Percentiles rank a stretch among this genome's conserved stretches.
These are phyloP conservation scores for Ormyrus nitidulus DNA, from an alignment of 2,888 invertebrate species.

Conservation along the genomic window DNA sequence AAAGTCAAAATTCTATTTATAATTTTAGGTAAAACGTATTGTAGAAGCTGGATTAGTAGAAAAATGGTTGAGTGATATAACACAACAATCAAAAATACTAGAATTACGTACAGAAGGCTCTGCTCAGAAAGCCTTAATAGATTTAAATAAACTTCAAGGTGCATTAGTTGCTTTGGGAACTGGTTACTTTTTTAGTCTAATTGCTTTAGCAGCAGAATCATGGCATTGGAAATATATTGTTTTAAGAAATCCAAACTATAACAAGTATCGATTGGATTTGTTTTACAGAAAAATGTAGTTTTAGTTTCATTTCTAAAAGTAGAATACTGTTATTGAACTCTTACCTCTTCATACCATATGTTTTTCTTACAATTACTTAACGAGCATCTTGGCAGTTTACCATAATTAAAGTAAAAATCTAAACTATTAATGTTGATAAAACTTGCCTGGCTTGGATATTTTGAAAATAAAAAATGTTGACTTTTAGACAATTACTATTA, in stretches of 20 bases:
- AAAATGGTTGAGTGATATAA: constrained; percentile 88
- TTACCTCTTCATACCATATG: neutral
- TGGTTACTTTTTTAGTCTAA: constrained; percentile 81
- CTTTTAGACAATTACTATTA: too few species aligned
- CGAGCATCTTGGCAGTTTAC: too few species aligned
- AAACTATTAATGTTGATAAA: too few species aligned
- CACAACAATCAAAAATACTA: constrained; percentile 79
- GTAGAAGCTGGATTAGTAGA: constrained; percentile 86
- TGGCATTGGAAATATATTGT: constrained; percentile 83
- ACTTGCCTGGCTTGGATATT: too few species aligned
- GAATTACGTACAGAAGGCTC: constrained; percentile 77
- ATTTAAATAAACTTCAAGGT: constrained; percentile 86
- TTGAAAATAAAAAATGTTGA: too few species aligned
- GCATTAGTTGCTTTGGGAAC: constrained; percentile 84
- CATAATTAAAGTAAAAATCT: too few species aligned
- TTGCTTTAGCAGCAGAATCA: constrained; percentile 80
- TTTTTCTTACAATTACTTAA: too few species aligned
- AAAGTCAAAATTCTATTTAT: neutral
- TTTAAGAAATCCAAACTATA: constrained; percentile 82
- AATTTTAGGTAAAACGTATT: constrained; percentile 78
- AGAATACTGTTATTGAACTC: neutral
- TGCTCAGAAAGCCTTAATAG: constrained; percentile 85
- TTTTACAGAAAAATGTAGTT: constrained; percentile 74
- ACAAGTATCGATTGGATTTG: constrained; percentile 81
- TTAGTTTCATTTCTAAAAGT: neutral